Base-by-base conservation (phyloP, 64 coral and sea anemone species). In the Montipora capricornis region DNA sequence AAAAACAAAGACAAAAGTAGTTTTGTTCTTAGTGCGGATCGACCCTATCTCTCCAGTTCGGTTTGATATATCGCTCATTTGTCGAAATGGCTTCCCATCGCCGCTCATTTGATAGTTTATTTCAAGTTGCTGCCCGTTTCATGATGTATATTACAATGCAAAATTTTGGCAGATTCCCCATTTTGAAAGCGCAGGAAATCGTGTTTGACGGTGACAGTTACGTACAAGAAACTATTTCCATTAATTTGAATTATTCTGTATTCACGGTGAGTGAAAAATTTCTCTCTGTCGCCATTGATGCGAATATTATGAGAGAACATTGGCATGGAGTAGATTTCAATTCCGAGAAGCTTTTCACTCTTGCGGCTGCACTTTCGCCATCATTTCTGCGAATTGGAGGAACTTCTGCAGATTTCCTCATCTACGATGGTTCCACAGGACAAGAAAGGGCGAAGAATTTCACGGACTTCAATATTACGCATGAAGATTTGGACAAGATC, bases 371-470 rank as follows among this genome's bases (percentile, higher is more conserved):
- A 46, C 78, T 97, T 9, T 90, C 88, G 48, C 95, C 95, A 12
- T 83, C 95, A 19, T 94, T 77, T 83, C 83, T 97, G 8, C 89
- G 95, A 5, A 83, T 97, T 75, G 95, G 95, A 12, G 95, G 95
- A 73, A 95, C 93, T 20, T 68, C 73, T 5, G 93, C 71, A 84
- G 95, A 97, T 89, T 97, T 97, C 77, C 68, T 92, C 12, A 94
- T 89, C 46, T 96, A 87, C 24, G 52, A 92, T 22, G 70, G 69
- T 64, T 74, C 80, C 5, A 13, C 5, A 83, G 94, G 20, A 76
- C 83, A 24, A 47, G 52, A 15, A 89, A 95, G 17, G 75, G 55
- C 44, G 48, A 67, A 67, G 48, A 80, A 83, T 64, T 8, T 68
- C 4, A 87, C 55, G 0, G 91, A 97, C 48, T 97, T 97, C 53